Conservation (phyloP, 2,113 vertebrate species). For the Steatornis caripensis region DNA sequence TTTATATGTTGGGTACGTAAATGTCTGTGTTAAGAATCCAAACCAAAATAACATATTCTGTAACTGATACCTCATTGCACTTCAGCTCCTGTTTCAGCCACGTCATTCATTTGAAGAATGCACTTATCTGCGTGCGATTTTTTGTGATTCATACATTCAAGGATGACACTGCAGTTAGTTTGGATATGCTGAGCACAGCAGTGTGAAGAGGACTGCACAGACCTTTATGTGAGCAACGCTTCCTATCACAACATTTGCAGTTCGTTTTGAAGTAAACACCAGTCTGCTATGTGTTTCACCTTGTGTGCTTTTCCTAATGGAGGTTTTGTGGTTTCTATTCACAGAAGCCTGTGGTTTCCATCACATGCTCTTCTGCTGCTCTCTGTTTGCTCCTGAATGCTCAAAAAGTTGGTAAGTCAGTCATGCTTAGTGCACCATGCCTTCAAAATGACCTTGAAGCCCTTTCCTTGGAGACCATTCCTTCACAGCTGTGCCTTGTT, state of each 20-base stretch:
- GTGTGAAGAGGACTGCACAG: background rate
- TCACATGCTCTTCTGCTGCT: background rate
- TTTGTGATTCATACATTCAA: background rate
- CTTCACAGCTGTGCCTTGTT: background rate
- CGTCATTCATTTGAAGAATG: background rate
- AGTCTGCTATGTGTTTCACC: background rate
- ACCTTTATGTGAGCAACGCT: background rate
- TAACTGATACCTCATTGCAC: background rate
- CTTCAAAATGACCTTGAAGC: background rate
- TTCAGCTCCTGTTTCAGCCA: background rate
- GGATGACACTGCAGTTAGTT: background rate
- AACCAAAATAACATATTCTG: background rate
- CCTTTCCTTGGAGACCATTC: background rate
- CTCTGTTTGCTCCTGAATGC: background rate
- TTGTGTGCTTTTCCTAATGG: background rate
- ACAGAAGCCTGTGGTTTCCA: background rate
- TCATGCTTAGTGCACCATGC: background rate
- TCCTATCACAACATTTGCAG: background rate
- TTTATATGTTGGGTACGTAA: background rate
- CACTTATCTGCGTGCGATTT: background rate
- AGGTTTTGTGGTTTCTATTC: background rate
- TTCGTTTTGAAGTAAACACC: background rate
- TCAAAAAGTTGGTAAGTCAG: background rate
- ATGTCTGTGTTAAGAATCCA: background rate
- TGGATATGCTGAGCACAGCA: background rate